A percentile compares a stretch with the other conserved stretches of the same genome.
phyloP scores from a whole-genome alignment of 1,140 invertebrate species.

The Yoshiicerus persimilis region DNA sequence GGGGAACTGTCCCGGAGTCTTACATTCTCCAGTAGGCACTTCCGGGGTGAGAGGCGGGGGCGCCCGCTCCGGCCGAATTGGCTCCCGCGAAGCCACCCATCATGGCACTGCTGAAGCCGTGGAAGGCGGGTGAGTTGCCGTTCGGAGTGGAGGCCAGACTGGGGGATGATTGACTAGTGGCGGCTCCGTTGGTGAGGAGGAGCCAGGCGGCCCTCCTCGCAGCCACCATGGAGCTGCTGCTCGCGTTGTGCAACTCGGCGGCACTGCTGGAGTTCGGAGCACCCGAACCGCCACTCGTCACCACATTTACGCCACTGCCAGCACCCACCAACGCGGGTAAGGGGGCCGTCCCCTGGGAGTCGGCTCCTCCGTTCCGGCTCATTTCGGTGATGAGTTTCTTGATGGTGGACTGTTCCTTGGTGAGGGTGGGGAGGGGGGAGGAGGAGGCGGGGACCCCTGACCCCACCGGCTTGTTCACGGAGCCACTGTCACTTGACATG shows the following conservation, averaged over 20 bases:
- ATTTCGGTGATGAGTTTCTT: not conserved
- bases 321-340: not conserved
- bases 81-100: not conserved
- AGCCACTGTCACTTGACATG: not conserved
- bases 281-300: not conserved
- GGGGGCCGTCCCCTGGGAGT: no score
- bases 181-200: not conserved
- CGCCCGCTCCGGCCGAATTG: not conserved
- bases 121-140: not conserved
- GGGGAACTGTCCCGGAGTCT: not conserved
- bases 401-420: not conserved
- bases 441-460: not conserved
- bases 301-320: not conserved
- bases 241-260: not conserved
- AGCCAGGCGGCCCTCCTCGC: not conserved
- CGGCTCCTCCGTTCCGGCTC: not conserved
- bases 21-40: slow-evolving; percentile 5
- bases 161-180: not conserved
- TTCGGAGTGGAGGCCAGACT: not conserved
- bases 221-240: not conserved
- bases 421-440: not conserved
- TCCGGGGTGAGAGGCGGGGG: not conserved
- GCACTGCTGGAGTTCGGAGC: not conserved
- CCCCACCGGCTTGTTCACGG: not conserved
- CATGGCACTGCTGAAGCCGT: not conserved